phyloP scores from a whole-genome alignment of 1,140 invertebrate genomes.

The Hyles vespertilio region DNA sequence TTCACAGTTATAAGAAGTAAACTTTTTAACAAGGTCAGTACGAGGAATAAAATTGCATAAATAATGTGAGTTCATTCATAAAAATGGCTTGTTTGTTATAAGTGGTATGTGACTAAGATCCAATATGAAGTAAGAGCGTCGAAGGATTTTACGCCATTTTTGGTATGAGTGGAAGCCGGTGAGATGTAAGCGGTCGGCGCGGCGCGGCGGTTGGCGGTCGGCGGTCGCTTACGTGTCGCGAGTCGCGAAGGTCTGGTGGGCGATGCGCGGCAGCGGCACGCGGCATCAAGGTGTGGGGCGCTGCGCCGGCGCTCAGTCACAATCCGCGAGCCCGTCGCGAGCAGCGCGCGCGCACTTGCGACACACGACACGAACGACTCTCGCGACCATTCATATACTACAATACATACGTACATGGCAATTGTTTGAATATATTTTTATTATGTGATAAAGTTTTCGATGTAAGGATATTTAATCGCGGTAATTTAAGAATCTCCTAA shows the following conservation, averaged over 20 bases:
- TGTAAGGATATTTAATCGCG: conserved; percentile 56
- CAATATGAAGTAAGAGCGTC: conserved; percentile 34
- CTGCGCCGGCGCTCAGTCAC: conserved; percentile 35
- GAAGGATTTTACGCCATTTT: conserved; percentile 60
- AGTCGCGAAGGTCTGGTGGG: conserved; percentile 66
- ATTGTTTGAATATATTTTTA: conserved; percentile 49
- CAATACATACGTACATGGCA: conserved; percentile 44
- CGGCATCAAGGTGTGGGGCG: conserved; percentile 51
- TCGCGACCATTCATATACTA: conserved; percentile 54
- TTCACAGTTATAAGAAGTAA: no score
- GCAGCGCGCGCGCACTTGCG: conserved; percentile 59
- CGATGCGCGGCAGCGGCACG: conserved; percentile 40
- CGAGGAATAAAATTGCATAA: no score
- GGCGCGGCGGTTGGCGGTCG: no score
- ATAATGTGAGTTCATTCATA: no score
- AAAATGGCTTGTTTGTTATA: no score
- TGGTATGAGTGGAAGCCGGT: conserved; percentile 57
- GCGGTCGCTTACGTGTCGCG: conserved; percentile 63
- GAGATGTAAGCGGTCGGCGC: conserved; percentile 44
- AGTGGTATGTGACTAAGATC: conserved; percentile 18
- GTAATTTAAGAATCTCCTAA: conserved; percentile 57
- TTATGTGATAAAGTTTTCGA: conserved; percentile 51
- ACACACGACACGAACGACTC: conserved; percentile 70
- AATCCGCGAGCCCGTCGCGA: conserved; percentile 63
- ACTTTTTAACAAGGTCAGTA: no score